Evolutionary conservation across 1,140 invertebrate genomes (phyloP), one percentile per base, ranked within the genome.

Genomic region (Lepidostoma basale): DNA sequence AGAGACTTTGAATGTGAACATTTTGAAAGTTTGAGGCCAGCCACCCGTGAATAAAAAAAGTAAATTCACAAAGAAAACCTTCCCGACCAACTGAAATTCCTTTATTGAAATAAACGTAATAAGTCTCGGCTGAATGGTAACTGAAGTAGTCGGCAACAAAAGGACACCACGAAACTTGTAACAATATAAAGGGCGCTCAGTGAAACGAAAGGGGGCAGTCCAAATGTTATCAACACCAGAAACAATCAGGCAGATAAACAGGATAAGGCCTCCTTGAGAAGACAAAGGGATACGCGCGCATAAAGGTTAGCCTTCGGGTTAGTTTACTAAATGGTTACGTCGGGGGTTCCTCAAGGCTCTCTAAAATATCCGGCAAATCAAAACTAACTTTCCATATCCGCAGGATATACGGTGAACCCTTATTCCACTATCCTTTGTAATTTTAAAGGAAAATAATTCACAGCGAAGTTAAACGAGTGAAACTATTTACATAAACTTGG

Each of bases 321-420:
- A 56, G 52, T 56, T 56, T 56, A 20, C 52, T 56, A 56, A 56
- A 56, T 56, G 52, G 52, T 56, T 56, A 56, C 45, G 45, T 49
- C 45, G 23, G 20, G 44, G 44, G 23, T 49, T 25, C 52, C 36
- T 28, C 5, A 20, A 20, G 52, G 26, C n/a, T 28, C 14, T 20
- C 3, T 20, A 10, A 56, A 56, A 33, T 33, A 33, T 33, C n/a
- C 26, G 28, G 25, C 36, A 12, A 56, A 56, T 36, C 52, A 36
- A 56, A 56, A 20, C 16, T 30, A 33, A 56, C 26, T 56, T 56
- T 56, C 25, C 26, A 56, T 36, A 16, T 56, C 52, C 52, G 25
- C 52, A 56, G 52, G 52, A 56, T 33, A 56, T 56, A 47, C 44
- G 14, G 4, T 10, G 2, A 14, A 47, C 44, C 16, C 44, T 10